Evolutionary conservation across 2,113 vertebrate species (phyloP), one percentile per base, ranked within the genome.

Genomic region (Aegotheles bennettii): DNA sequence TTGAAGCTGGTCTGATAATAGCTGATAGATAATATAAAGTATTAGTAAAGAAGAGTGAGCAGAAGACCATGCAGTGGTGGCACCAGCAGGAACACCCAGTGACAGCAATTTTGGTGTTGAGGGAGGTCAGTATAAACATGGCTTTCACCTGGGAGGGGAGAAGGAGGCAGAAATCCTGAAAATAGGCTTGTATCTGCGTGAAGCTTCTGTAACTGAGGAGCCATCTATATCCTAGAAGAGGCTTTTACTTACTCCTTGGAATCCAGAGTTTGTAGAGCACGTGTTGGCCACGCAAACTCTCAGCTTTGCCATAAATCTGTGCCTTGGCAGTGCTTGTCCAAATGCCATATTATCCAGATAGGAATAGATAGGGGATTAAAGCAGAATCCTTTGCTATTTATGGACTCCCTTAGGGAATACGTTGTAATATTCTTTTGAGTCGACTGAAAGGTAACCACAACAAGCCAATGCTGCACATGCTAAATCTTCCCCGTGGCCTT

Each of bases 361-460:
- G 88, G 69, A 94, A 56, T 51, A 92, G 95, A 87, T 90, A 83
- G 82, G 42, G 95, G 92, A 96, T 95, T 97, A 95, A 79, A 73
- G 38, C 74, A 86, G 86, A 96, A 93, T 93, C 90, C 89, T 92
- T 92, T 76, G 13, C 87, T 93, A 90, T 96, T 96, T 94, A 79
- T 48, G 89, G 82, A 85, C 71, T 74, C 61, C 90, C 87, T 95
- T 85, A 89, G 88, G 73, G 87, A 90, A 85, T 78, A 50, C 15
- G 11, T 80, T 93, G 78, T 87, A 86, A 50, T 94, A 50, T 36
- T 86, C 82, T 84, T 96, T 77, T 90, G 93, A 95, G 73, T 89
- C 5, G 35, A 68, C 84, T 91, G 16, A 96, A 97, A 89, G 89
- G 84, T 95, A 97, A 95, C 90, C 80, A 78, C 87, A 96, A 93